Conservation (phyloP, 2,888 invertebrate genomes). For the Actias luna region DNA sequence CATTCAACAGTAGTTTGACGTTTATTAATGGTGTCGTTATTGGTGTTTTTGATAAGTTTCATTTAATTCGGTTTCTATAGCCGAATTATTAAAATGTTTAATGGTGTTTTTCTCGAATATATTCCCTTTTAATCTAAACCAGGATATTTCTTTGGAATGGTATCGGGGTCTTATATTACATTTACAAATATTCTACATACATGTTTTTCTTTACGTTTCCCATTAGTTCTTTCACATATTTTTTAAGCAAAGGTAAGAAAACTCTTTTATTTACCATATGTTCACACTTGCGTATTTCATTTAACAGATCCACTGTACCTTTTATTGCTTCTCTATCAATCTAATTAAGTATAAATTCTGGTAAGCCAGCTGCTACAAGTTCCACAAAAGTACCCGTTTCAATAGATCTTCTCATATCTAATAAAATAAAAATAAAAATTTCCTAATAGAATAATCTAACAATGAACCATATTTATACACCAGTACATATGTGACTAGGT, state of each 20-base stretch:
- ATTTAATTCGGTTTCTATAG: too few species aligned
- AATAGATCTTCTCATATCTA: slow-evolving; percentile 10
- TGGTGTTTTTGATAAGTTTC: too few species aligned
- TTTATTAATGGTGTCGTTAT: too few species aligned
- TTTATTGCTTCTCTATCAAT: slow-evolving; percentile 3
- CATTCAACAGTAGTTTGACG: background rate
- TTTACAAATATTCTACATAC: too few species aligned
- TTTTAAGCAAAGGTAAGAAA: too few species aligned
- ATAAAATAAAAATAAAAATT: slow-evolving; percentile 27
- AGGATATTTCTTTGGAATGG: too few species aligned
- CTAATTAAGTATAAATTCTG: slow-evolving; percentile 7
- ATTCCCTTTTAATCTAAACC: too few species aligned
- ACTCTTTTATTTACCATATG: too few species aligned
- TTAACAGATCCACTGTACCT: background rate
- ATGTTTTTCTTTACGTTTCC: too few species aligned
- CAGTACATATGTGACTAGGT: slow-evolving; percentile 28
- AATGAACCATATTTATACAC: slow-evolving; percentile 34
- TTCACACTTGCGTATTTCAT: background rate
- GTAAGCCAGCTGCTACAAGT: slow-evolving; percentile 1
- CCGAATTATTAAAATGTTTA: too few species aligned
- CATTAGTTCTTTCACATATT: background rate
- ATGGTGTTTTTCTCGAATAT: too few species aligned
- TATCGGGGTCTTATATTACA: too few species aligned
- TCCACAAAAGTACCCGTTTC: slow-evolving; percentile 7
- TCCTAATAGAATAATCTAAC: slow-evolving; percentile 27